A percentile compares a stretch with the other conserved stretches of the same genome.
Evolutionary conservation across 2,113 vertebrate species (phyloP).

Genomic region (Tauraco erythrolophus): DNA sequence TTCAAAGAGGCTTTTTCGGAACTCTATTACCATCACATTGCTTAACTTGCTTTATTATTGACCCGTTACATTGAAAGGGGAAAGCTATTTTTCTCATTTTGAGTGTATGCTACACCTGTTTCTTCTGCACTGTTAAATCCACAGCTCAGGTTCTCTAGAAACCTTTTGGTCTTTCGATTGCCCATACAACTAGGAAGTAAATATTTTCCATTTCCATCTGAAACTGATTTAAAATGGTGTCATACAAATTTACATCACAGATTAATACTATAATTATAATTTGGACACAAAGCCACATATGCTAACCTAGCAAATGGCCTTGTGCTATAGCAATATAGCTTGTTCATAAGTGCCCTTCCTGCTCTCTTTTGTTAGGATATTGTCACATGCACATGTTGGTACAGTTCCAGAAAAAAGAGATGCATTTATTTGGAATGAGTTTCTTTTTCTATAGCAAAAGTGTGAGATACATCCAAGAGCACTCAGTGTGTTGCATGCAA

Average conservation of each 20-base stretch:
- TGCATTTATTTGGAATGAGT: not conserved
- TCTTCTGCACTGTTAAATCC: not conserved
- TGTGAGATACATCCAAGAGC: not conserved
- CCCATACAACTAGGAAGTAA: not conserved
- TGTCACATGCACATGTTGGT: not conserved
- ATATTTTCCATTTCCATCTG: not conserved
- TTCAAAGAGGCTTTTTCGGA: not conserved
- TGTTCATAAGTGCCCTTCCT: not conserved
- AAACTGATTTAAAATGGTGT: not conserved
- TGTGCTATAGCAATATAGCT: not conserved
- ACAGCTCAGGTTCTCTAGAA: not conserved
- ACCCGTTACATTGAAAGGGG: not conserved
- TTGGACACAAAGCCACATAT: not conserved
- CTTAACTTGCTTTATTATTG: not conserved
- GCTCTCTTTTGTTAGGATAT: not conserved
- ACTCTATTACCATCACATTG: not conserved
- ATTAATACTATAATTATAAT: not conserved
- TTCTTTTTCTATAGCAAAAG: not conserved
- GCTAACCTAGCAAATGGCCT: not conserved
- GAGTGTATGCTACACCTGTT: not conserved
- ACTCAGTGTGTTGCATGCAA: not conserved
- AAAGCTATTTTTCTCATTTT: not conserved
- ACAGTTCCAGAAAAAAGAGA: not conserved
- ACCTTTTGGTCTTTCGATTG: not conserved
- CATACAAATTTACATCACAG: not conserved